phyloP scores from a whole-genome alignment of 2,888 invertebrate genomes.

The Macaria liturata region DNA sequence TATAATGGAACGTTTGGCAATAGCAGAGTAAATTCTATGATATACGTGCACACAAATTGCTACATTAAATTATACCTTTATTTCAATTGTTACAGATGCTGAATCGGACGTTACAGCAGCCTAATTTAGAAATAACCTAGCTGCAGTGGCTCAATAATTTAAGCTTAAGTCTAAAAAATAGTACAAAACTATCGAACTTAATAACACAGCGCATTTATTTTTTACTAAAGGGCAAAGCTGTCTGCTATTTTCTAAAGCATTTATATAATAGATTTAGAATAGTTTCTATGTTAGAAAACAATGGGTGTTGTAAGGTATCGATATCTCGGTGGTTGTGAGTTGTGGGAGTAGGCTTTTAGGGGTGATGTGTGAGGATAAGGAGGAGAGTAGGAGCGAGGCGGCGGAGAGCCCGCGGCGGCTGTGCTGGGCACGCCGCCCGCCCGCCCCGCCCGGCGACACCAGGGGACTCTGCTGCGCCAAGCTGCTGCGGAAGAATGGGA shows the following conservation, averaged over 20 bases:
- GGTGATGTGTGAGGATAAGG: slow-evolving; percentile 79
- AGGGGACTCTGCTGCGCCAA: slow-evolving; percentile 92
- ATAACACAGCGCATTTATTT: slow-evolving; percentile 44
- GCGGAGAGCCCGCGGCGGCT: slow-evolving; percentile 62
- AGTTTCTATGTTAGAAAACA: slow-evolving; percentile 72
- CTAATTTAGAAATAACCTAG: slow-evolving; percentile 59
- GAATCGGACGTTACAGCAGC: slow-evolving; percentile 73
- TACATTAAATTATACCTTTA: slow-evolving; percentile 16
- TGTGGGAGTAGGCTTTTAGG: slow-evolving; percentile 50
- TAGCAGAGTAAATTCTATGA: no score
- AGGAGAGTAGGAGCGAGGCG: slow-evolving; percentile 70
- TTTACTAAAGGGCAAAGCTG: slow-evolving; percentile 38
- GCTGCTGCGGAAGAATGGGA: slow-evolving; percentile 91
- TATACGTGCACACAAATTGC: no score
- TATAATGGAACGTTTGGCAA: no score
- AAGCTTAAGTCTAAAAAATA: slow-evolving; percentile 49
- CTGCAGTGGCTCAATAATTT: slow-evolving; percentile 38
- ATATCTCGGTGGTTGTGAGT: slow-evolving; percentile 73
- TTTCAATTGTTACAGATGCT: slow-evolving; percentile 77
- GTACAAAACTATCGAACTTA: slow-evolving; percentile 77
- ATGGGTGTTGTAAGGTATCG: slow-evolving; percentile 78
- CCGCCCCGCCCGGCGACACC: slow-evolving; percentile 85
- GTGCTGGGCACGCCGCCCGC: slow-evolving; percentile 72
- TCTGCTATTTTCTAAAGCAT: slow-evolving; percentile 57
- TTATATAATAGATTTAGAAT: slow-evolving; percentile 55